A percentile compares a stretch with the other conserved stretches of the same genome.
These are phyloP conservation scores for Falcaria lacertinaria DNA, from an alignment of 2,888 invertebrate genomes.

Conservation along the genomic window DNA sequence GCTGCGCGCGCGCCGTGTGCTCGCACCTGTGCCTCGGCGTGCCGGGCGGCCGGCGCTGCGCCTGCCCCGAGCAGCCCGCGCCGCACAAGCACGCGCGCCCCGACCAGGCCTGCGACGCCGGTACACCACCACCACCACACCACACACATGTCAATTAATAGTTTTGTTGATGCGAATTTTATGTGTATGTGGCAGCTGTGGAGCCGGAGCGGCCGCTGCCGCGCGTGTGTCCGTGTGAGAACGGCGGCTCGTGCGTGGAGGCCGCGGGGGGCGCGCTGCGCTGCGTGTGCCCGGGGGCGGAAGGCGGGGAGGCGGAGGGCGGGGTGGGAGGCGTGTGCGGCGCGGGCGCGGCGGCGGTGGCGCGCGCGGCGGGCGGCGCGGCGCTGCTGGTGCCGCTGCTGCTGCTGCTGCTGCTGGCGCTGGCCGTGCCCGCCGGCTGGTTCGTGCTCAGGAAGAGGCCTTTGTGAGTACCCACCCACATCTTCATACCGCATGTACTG, in stretches of 20 bases:
- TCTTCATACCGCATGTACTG: neutral
- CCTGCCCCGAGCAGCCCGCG: constrained; percentile 88
- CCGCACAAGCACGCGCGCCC: constrained; percentile 78
- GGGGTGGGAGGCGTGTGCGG: constrained; percentile 85
- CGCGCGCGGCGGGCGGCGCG: constrained; percentile 79
- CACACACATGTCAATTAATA: constrained; percentile 91
- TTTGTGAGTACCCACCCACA: constrained; percentile 83
- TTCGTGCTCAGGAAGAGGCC: constrained; percentile 90
- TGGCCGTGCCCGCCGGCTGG: constrained; percentile 88
- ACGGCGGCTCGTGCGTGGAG: constrained; percentile 88
- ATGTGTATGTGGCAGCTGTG: constrained; percentile 76
- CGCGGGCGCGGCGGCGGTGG: constrained; percentile 78
- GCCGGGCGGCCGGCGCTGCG: constrained; percentile 92
- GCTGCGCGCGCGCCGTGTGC: constrained; percentile 86
- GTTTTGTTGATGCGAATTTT: constrained; percentile 79
- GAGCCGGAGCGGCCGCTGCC: constrained; percentile 88
- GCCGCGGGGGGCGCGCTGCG: constrained; percentile 74
- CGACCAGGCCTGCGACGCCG: constrained; percentile 89
- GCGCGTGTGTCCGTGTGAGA: constrained; percentile 89
- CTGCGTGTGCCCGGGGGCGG: constrained; percentile 84
- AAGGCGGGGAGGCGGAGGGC: constrained; percentile 81
- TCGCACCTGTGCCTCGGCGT: constrained; percentile 95
- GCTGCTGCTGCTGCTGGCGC: constrained; percentile 85
- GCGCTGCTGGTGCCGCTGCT: constrained; percentile 91
- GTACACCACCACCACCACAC: constrained; percentile 45